Base-by-base conservation (phyloP, 2,888 invertebrate genomes). In the Rotaria socialis region DNA sequence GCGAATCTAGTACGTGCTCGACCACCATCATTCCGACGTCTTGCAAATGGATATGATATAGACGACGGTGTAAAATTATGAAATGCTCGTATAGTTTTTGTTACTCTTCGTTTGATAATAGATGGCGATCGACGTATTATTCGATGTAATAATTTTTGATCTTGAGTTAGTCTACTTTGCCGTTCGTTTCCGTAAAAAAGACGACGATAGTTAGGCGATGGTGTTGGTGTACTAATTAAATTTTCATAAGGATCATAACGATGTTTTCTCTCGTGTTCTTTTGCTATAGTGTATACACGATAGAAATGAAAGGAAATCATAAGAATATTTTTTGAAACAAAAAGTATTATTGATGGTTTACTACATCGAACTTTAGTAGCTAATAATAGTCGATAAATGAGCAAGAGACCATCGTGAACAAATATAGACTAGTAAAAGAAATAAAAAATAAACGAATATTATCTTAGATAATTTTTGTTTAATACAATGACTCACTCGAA, bases 261-360 rank as follows among this genome's bases (percentile, higher is more conserved):
- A 19, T 35, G 14, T 35, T 41, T 67, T 35, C 11, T 35, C 16
- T 67, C 67, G 19, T 67, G 19, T 19, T 35, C 0, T 67, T 35
- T 27, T 16, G 67, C 67, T 19, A 67, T 67, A 35, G 35, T 67
- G 19, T 67, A 67, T 19, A 67, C 67, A 67, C 67, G 67, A 67
- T 67, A 67, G 19, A 16, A 67, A 35, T 86, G 86, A 56, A 85
- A 80, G 27, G 80, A 16, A 35, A 86, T 86, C 35, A 86, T 86
- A 11, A 85, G 58, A 43, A 85, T 35, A 52, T 86, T 86, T 85
- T 86, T 86, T 19, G 50, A 27, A 85, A 86, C 85, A 43, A 85
- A 86, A 74, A 86, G 85, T 55, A 86, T 75, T 10, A 86, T 52
- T 8, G 80, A 56, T 84, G 86, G 86, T 67, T 67, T 67, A 67